Percentiles rank a stretch among this genome's conserved stretches.
Evolutionary conservation across 2,888 invertebrate genomes (phyloP).

Genomic region (Philonicus albiceps): DNA sequence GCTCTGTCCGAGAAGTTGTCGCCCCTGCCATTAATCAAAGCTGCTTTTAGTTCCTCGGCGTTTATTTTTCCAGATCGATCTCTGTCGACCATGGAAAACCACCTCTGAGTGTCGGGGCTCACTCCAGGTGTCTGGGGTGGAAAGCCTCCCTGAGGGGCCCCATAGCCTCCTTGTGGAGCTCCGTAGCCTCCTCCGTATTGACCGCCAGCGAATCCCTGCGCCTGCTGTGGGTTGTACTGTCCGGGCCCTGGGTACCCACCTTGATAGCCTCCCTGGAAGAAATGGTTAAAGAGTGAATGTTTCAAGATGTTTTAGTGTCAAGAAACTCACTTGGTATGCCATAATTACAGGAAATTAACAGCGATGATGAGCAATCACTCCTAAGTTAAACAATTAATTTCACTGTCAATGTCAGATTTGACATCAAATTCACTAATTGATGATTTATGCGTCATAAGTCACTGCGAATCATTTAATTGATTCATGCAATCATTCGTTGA

Average conservation of each 20-base stretch:
- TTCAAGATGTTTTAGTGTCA: background rate
- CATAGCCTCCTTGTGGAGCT: conserved; percentile 44
- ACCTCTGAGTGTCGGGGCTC: conserved; percentile 79
- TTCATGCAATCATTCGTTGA: background rate
- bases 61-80: conserved; percentile 85
- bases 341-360: conserved; percentile 27
- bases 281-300: background rate
- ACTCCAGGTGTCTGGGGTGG: conserved; percentile 66
- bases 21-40: conserved; percentile 86
- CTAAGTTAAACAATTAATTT: background rate
- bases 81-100: conserved; percentile 84
- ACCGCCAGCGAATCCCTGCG: conserved; percentile 44
- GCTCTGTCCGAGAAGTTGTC: conserved; percentile 82
- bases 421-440: background rate
- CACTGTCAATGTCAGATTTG: conserved; percentile 7
- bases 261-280: conserved; percentile 46
- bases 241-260: conserved; percentile 49
- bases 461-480: background rate
- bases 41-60: conserved; percentile 77
- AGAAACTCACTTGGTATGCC: conserved; percentile 49
- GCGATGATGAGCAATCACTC: background rate
- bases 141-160: conserved; percentile 53
- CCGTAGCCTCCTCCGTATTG: background rate
- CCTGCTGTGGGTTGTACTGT: conserved; percentile 42
- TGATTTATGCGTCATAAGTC: background rate